A percentile compares a stretch with the other conserved stretches of the same genome.
Conservation (phyloP, 2,797 vertebrate species). For the Craterocephalus amniculus region DNA sequence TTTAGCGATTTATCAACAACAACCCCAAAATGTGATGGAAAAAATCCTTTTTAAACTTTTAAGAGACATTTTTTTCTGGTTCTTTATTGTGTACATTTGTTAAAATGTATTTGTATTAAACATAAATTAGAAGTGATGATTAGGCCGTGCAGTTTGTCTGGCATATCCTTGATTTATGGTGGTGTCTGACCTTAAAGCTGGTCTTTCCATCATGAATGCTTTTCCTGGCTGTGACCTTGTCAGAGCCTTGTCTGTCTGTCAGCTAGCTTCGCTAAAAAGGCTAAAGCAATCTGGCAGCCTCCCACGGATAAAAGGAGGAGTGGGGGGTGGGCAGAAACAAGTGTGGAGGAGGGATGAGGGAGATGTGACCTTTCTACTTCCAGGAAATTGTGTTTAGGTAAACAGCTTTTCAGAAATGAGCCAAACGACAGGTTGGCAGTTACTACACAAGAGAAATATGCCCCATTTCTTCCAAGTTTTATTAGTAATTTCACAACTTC, state of each 20-base stretch:
- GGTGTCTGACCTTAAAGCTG: conserved; percentile 41
- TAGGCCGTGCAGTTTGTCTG: not conserved
- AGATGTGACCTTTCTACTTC: conserved; percentile 88
- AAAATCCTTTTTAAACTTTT: not conserved
- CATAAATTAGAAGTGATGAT: conserved; percentile 17
- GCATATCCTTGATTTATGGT: conserved; percentile 15
- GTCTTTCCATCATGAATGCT: conserved; percentile 81
- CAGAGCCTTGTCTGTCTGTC: conserved; percentile 79
- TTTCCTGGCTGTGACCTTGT: conserved; percentile 88
- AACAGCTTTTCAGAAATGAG: conserved; percentile 89
- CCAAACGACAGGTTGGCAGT: conserved; percentile 54
- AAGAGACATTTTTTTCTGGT: not conserved
- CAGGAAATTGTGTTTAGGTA: conserved; percentile 88
- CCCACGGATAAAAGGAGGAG: conserved; percentile 58
- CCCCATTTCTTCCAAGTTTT: not conserved
- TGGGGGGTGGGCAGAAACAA: conserved; percentile 58
- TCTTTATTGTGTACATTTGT: not conserved
- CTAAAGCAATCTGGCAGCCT: conserved; percentile 89
- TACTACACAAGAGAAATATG: conserved; percentile 8
- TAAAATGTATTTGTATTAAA: conserved; percentile 12
- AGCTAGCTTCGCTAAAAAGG: conserved; percentile 88
- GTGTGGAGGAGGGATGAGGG: conserved; percentile 61
- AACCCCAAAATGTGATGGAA: not conserved
- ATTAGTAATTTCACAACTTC: conserved; percentile 1
- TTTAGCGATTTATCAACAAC: not conserved